Evolutionary conservation across 2,113 vertebrate species (phyloP), one percentile per base, ranked within the genome.

Genomic region (Talpa occidentalis): DNA sequence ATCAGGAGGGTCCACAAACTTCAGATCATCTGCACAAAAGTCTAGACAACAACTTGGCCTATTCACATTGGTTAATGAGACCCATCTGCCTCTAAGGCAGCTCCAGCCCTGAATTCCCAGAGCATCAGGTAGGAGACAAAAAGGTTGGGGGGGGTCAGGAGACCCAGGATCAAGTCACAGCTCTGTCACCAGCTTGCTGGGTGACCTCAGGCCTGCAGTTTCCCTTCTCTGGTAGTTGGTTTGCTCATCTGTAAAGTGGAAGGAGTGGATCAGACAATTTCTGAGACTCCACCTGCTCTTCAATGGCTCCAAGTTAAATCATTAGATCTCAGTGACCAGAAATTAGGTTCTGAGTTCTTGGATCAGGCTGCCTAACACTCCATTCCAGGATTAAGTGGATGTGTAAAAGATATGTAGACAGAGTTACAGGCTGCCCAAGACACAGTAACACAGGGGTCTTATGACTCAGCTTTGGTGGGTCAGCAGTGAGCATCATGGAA

Each of bases 11-110:
- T 44, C 10, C 3, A 10, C 30, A 78, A 88, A 35, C 66, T 42
- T 95, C 56, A 70, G 67, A 67, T 80, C 67, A 85, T 30, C 54
- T 66, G 62, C 44, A 80, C 88, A 66, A 19, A 73, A 74, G n/a
- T 59, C 72, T 70, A 5, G 1, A 59, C 35, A 47, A 35, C 37
- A 60, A 54, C 12, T 26, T 30, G 72, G 40, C 66, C 32, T 40
- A 5, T 84, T 28, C 37, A 37, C 59, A 90, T 67, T 42, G 10
- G 32, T 56, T 47, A 54, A 44, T 14, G 37, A 90, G 66, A 88
- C 72, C 47, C 64, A 40, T 11, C 24, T 88, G 10, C 66, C 54
- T 74, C 72, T 49, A 76, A 35, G 77, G 56, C 52, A 35, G n/a
- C 56, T 54, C 64, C 5, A 56, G 28, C 40, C 47, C 28, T 59